Evolutionary conservation across 2,888 invertebrate species (phyloP).

Genomic region (Lasioglossum vierecki): DNA sequence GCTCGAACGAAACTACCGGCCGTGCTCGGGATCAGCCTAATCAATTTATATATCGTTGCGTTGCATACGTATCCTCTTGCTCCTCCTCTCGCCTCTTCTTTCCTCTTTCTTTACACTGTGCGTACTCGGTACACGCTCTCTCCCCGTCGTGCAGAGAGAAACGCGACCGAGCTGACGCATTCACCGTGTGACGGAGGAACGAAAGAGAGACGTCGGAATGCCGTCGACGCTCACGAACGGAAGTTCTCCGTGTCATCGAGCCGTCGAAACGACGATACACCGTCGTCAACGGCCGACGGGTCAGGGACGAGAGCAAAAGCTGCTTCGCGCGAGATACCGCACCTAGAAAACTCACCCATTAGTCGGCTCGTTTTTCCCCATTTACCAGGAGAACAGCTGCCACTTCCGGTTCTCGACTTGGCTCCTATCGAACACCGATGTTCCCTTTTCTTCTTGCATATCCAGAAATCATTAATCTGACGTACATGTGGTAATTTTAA

Average conservation of each 20-base stretch:
- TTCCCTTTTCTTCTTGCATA: not conserved
- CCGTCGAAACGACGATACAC: not conserved
- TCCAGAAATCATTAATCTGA: no score
- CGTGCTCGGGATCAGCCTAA: constrained; percentile 79
- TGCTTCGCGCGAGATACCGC: not conserved
- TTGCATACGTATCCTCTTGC: constrained; percentile 51
- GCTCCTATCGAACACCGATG: not conserved
- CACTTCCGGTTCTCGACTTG: not conserved
- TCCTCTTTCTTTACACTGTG: not conserved
- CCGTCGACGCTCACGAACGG: constrained; percentile 79
- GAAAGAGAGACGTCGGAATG: constrained; percentile 64
- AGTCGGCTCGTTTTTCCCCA: not conserved
- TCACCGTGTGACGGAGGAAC: constrained; percentile 42
- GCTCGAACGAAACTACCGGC: constrained; percentile 73
- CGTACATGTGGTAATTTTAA: no score
- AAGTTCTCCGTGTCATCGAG: constrained; percentile 80
- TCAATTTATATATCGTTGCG: constrained; percentile 83
- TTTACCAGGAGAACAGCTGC: not conserved
- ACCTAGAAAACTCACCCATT: not conserved
- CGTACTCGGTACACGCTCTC: not conserved
- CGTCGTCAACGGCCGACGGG: not conserved
- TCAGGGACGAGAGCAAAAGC: not conserved
- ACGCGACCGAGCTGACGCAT: not conserved
- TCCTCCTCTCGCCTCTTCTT: not conserved
- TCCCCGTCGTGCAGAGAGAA: not conserved